Conservation (phyloP, 2,888 invertebrate species). For the Ornithoptera alexandrae region DNA sequence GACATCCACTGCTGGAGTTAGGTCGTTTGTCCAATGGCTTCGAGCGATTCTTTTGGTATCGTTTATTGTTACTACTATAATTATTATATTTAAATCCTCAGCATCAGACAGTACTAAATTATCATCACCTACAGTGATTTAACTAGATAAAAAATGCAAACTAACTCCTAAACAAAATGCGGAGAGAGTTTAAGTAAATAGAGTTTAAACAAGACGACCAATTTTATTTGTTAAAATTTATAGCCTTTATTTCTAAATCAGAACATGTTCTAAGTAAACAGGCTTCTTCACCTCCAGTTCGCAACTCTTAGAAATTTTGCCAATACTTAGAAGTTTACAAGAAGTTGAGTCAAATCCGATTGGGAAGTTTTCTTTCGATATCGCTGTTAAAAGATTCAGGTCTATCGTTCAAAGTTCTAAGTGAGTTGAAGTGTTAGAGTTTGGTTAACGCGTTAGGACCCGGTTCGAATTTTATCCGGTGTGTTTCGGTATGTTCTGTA, state of each 20-base stretch:
- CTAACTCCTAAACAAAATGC: background rate
- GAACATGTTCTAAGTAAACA: slow-evolving; percentile 15
- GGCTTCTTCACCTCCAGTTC: slow-evolving; percentile 36
- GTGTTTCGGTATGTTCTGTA: background rate
- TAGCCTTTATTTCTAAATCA: slow-evolving; percentile 21
- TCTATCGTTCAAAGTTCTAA: slow-evolving; percentile 26
- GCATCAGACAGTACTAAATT: too few relatives aligned
- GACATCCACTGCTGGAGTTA: too few relatives aligned
- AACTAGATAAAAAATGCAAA: background rate
- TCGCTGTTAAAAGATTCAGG: slow-evolving; percentile 56
- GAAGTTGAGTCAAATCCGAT: slow-evolving; percentile 65
- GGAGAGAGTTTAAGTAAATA: background rate
- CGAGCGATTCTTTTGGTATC: too few relatives aligned
- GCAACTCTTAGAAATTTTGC: slow-evolving; percentile 50
- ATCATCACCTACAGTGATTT: too few relatives aligned
- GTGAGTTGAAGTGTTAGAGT: slow-evolving; percentile 27
- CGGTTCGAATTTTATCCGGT: slow-evolving; percentile 11
- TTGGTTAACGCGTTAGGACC: slow-evolving; percentile 24
- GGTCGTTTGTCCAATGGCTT: too few relatives aligned
- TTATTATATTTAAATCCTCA: too few relatives aligned
- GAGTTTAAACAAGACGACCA: slow-evolving; percentile 6
- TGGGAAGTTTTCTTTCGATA: slow-evolving; percentile 65
- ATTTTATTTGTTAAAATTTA: slow-evolving; percentile 10
- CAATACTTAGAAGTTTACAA: slow-evolving; percentile 69
- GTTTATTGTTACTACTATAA: too few relatives aligned